phyloP scores from a whole-genome alignment of 2,888 invertebrate species.

The Zaprionus lineosus region DNA sequence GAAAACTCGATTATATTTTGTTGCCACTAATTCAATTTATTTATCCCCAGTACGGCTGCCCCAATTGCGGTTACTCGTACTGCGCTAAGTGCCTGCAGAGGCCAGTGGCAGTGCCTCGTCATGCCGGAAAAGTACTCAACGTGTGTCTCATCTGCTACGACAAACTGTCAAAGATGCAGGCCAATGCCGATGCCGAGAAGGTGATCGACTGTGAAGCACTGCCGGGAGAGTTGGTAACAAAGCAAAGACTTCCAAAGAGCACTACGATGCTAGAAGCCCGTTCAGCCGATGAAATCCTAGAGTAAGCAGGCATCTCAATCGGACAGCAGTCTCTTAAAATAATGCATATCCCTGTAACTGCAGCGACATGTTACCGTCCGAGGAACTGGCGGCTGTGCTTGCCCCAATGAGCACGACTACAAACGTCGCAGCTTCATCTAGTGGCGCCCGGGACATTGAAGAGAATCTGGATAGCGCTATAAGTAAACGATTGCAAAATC shows the following conservation, averaged over 20 bases:
- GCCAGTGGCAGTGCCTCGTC: constrained; percentile 87
- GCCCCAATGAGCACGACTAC: constrained; percentile 53
- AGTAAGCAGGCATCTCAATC: too few species aligned
- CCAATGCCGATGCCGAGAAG: constrained; percentile 58
- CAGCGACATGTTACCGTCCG: constrained; percentile 66
- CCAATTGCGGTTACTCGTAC: constrained; percentile 91
- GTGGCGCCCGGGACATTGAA: constrained; percentile 64
- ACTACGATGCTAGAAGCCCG: constrained; percentile 33
- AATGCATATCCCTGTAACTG: not conserved
- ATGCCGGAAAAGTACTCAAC: constrained; percentile 85
- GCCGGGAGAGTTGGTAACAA: constrained; percentile 83
- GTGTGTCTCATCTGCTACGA: constrained; percentile 85
- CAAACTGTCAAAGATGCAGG: constrained; percentile 75
- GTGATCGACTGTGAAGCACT: constrained; percentile 80
- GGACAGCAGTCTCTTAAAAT: too few species aligned
- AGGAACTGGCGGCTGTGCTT: constrained; percentile 72
- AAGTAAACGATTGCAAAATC: constrained; percentile 86
- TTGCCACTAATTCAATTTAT: constrained; percentile 6
- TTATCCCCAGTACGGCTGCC: constrained; percentile 88
- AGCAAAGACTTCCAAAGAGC: constrained; percentile 37
- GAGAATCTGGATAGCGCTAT: constrained; percentile 84
- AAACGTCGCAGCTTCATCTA: not conserved
- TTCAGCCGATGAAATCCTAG: constrained; percentile 52
- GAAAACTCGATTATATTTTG: not conserved
- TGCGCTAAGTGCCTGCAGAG: constrained; percentile 91